Base-by-base conservation (phyloP, 2,113 vertebrate species). In the Orcinus orca region DNA sequence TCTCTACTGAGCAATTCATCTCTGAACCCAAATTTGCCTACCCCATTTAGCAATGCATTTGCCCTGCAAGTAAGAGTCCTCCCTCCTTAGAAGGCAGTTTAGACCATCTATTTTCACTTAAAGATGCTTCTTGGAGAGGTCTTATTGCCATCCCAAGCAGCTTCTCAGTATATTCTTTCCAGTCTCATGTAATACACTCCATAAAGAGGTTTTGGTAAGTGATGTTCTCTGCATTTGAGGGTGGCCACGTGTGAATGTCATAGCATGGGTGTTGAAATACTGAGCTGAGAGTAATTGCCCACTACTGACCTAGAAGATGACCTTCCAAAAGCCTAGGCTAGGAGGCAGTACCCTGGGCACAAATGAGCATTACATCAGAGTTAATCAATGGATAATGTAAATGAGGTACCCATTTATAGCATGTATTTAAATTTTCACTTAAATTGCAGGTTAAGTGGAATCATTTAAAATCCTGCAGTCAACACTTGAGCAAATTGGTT, bases 381-480 rank as follows among this genome's bases (percentile, higher is more conserved):
- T 93, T 97, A 96, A 97, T 98, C 96, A 96, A 93, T 62, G 73
- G 74, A 97, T 96, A 95, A 95, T 98, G 96, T 65, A 98, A 97
- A 97, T 88, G 87, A 97, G 70, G 26, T 83, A 96, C 33, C 89
- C 96, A 95, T 97, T 97, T 97, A 97, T 96, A 97, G 90, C 95
- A 96, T 97, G 97, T 98, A 97, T 96, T 98, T 97, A 96, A 97
- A 97, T 96, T 97, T 96, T 97, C 95, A 96, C 94, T 97, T 96
- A 97, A 97, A 96, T 97, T 95, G 92, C 93, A 65, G 76, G 92
- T 95, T 97, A 98, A 98, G 95, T 95, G 93, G 89, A 97, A 94
- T 96, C 83, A 97, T 97, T 97, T 96, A 96, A 96, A 96, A 92
- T 97, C 67, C 36, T 77, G 71, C 95, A 97, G 98, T 97, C 96